Evolutionary conservation across 2,797 vertebrate species (phyloP), one percentile per base, ranked within the genome.

Genomic region (Rhadinocentrus ornatus): DNA sequence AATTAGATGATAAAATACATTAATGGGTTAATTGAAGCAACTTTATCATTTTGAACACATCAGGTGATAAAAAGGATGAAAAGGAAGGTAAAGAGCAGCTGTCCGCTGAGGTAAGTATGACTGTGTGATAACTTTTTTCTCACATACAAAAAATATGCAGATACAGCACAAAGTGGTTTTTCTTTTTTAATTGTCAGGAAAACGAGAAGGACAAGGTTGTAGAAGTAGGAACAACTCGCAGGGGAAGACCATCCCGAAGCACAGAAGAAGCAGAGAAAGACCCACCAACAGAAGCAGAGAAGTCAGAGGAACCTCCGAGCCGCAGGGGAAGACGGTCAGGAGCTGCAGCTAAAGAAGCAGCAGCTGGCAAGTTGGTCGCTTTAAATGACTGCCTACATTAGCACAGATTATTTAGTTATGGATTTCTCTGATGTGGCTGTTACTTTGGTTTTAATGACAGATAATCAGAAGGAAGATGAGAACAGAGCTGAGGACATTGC

Each of bases 211-310:
- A 80, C 31, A 86, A 71, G 10, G 52, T 8, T 0, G 34, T 54
- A 20, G 91, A 85, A 26, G 80, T 76, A 59, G 85, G 74, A 80
- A 72, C 80, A 1, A 80, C 83, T 18, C 87, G 78, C 53, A 84
- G 86, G 61, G 86, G 90, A 64, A 87, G 86, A 34, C 86, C 87
- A 2, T 83, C 88, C 7, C 86, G 66, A 82, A 32, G 62, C 29
- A 16, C 41, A 0, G 86, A 87, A 22, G 85, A 88, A 35, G 55
- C 9, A 0, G 91, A 86, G 55, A 86, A 80, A 66, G 85, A 88
- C 3, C 74, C 69, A 44, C 31, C 69, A 6, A 53, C 83, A 69
- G 86, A 87, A 69, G 4, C 71, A 0, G 87, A 89, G 66, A 85
- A 77, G 41, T 3, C 3, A 3, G 87, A 87, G 54, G 90, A 90